Conservation (phyloP, 2,888 invertebrate species). For the Trissolcus japonicus region DNA sequence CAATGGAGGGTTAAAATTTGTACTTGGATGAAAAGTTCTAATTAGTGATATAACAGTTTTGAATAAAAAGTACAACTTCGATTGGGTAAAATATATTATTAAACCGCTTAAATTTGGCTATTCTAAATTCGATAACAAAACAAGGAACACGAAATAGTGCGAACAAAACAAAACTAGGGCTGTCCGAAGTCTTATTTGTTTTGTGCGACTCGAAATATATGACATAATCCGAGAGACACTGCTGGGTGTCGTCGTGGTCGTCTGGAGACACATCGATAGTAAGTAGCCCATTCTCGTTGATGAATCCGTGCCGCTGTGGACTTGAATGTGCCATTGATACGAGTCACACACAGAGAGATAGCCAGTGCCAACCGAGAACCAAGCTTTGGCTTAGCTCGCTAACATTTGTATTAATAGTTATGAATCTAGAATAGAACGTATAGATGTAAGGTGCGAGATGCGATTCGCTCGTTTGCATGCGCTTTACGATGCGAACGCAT, state of each 20-base stretch:
- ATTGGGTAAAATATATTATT: no score
- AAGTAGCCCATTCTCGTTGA: constrained; percentile 67
- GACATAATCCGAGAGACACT: constrained; percentile 46
- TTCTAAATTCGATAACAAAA: constrained; percentile 2
- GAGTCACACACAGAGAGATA: constrained; percentile 60
- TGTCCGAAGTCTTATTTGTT: constrained; percentile 3
- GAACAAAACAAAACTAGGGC: constrained; percentile 15
- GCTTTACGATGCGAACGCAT: constrained; percentile 59
- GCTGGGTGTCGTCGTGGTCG: constrained; percentile 21
- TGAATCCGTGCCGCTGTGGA: constrained; percentile 70
- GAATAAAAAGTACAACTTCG: no score
- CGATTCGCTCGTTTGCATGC: constrained; percentile 61
- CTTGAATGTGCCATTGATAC: constrained; percentile 75
- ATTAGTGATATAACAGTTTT: no score
- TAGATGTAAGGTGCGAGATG: constrained; percentile 61
- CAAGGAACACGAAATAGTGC: constrained; percentile 6
- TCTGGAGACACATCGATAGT: constrained; percentile 53
- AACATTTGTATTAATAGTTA: constrained; percentile 75
- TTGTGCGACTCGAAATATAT: constrained; percentile 27
- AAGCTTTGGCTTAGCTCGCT: constrained; percentile 65
- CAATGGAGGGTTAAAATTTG: background rate
- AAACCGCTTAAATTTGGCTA: no score
- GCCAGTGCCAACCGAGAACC: constrained; percentile 66
- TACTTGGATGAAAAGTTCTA: no score
- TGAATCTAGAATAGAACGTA: constrained; percentile 74